These are phyloP conservation scores for Ispidina lecontei DNA, from an alignment of 2,797 vertebrate genomes.

Conservation along the genomic window DNA sequence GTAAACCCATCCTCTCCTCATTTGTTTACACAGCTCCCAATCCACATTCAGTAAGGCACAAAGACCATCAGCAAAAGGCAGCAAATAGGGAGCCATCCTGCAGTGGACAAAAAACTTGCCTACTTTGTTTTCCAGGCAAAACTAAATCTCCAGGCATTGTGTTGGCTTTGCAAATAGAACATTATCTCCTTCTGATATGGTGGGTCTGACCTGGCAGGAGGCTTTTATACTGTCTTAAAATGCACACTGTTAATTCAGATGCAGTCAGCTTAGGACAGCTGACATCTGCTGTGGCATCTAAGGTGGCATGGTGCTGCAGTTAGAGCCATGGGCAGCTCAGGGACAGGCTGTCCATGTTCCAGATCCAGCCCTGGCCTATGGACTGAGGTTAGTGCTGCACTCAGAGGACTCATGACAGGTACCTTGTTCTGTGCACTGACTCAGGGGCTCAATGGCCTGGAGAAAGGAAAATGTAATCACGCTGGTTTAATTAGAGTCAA, in stretches of 20 bases:
- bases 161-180: neutral
- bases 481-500: slow-evolving; percentile 43
- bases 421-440: neutral
- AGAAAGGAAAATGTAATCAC: slow-evolving; percentile 10
- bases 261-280: neutral
- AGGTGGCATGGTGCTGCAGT: neutral
- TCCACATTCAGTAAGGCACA: neutral
- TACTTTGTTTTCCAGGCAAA: neutral
- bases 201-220: neutral
- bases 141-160: neutral
- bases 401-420: accelerated
- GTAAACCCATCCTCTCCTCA: neutral
- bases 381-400: neutral
- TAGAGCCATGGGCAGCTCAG: neutral
- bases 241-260: neutral
- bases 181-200: neutral
- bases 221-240: neutral
- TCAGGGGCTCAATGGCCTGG: neutral
- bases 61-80: neutral
- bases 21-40: neutral
- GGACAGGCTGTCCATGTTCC: neutral
- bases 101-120: neutral
- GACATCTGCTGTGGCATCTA: neutral
- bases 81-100: neutral
- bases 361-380: neutral